Percentiles rank a stretch among this genome's conserved stretches.
These are phyloP conservation scores for Chlorops oryzae DNA, from an alignment of 1,140 invertebrate species.

Conservation along the genomic window DNA sequence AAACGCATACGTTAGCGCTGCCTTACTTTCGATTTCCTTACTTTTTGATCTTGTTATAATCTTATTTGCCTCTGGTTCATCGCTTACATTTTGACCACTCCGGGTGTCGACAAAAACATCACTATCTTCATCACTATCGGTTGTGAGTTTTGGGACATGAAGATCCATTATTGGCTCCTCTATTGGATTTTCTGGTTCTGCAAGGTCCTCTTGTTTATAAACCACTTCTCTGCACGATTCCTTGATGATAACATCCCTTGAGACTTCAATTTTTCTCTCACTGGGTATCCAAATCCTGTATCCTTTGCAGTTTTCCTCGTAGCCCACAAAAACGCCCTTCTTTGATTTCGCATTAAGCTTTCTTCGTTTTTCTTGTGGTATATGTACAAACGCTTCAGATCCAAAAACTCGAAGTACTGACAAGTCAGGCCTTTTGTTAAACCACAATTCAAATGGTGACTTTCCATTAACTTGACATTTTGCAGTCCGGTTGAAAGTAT, in stretches of 20 bases:
- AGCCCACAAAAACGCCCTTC: constrained; percentile 1
- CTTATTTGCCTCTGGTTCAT: background rate
- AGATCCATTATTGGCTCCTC: background rate
- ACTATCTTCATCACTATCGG: constrained; percentile 1
- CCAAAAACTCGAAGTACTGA: background rate
- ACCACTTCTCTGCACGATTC: background rate
- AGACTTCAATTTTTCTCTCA: no score
- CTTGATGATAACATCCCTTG: background rate
- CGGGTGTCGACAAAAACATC: background rate
- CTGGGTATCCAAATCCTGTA: background rate
- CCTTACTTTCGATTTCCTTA: background rate
- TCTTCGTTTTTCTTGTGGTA: no score
- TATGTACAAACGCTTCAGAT: background rate
- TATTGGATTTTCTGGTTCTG: background rate
- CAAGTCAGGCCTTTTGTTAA: background rate
- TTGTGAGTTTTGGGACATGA: background rate
- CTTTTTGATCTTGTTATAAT: background rate
- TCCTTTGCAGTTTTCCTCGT: background rate
- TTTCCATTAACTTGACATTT: constrained; percentile 18
- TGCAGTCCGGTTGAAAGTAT: constrained; percentile 29
- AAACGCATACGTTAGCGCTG: background rate
- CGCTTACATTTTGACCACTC: no score
- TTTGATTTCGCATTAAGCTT: background rate
- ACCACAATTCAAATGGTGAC: constrained; percentile 24
- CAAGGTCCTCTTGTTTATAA: background rate